Evolutionary conservation across 2,888 invertebrate species (phyloP).

Genomic region (Auanema freiburgensis): DNA sequence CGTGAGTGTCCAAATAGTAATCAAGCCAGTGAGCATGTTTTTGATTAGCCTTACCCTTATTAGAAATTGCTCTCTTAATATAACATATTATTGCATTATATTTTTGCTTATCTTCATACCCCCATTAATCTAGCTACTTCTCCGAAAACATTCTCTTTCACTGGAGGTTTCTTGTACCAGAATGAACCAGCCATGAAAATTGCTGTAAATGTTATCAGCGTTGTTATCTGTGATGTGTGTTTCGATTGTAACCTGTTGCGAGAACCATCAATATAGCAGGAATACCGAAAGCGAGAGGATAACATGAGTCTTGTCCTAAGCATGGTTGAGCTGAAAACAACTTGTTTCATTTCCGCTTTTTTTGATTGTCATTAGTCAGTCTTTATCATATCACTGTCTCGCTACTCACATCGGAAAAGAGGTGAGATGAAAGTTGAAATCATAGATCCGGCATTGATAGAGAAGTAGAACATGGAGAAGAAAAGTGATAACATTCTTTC

Average conservation of each 20-base stretch:
- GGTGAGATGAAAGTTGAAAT: slow-evolving; percentile 87
- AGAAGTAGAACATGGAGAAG: slow-evolving; percentile 91
- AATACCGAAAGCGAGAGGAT: slow-evolving; percentile 83
- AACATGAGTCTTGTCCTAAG: slow-evolving; percentile 74
- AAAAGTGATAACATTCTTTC: slow-evolving; percentile 80
- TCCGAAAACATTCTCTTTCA: slow-evolving; percentile 82
- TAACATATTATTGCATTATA: not conserved
- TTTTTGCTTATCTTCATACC: slow-evolving; percentile 67
- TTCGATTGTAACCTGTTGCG: slow-evolving; percentile 70
- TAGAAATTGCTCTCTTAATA: slow-evolving; percentile 46
- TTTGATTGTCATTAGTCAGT: too few species aligned
- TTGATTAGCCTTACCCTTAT: slow-evolving; percentile 35
- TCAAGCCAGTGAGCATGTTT: slow-evolving; percentile 55
- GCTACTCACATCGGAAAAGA: slow-evolving; percentile 73
- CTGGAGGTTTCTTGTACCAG: slow-evolving; percentile 78
- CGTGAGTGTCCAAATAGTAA: slow-evolving; percentile 52
- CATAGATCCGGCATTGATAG: slow-evolving; percentile 86
- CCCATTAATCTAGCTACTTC: slow-evolving; percentile 77
- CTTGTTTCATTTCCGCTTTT: not conserved
- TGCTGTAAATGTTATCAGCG: slow-evolving; percentile 61
- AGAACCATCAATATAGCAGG: slow-evolving; percentile 84
- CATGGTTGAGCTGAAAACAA: slow-evolving; percentile 47
- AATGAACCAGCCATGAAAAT: slow-evolving; percentile 80
- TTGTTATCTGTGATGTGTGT: not conserved
- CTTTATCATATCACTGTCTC: slow-evolving; percentile 3